Base-by-base conservation (phyloP, 2,888 invertebrate genomes). In the Phaedon cochleariae region DNA sequence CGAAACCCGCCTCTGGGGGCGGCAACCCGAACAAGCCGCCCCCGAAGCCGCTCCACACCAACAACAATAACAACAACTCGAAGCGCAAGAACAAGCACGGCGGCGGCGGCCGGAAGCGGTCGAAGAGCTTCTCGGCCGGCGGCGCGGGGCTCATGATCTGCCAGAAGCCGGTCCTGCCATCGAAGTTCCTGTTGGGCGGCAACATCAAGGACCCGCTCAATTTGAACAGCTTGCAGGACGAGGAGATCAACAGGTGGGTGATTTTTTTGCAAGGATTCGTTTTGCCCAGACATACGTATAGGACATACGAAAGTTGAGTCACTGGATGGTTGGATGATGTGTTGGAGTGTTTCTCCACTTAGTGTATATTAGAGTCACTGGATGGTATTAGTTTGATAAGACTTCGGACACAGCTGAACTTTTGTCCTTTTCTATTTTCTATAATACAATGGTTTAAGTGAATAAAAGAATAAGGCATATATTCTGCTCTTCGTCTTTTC, bases 181-280 rank as follows among this genome's bases (percentile, higher is more conserved):
- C 95, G 0, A 96, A 96, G 83, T 97, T 98, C 84, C 85, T 96
- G 3, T 87, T 97, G 1, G 98, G 97, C 49, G 98, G 97, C 7
- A 97, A 96, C 83, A 97, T 97, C 73, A 92, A 92, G 73, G 98
- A 98, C 86, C 98, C 97, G 0, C 84, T 98, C 51, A 98, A 98
- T 85, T 84, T 98, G 67, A 96, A 95, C 79, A 96, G 96, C 79
- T 87, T 98, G 76, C 94, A 92, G 83, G 91, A 93, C 81, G 92
- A 92, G 80, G 91, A 91, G 74, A 86, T 90, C 18, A 73, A 73
- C 49, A 69, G 67, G 71, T 69, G 20, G 48, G 58, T 49, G 18
- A 15, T 59, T 59, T 49, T 49, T 49, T n/a, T n/a, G n/a, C n/a
- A n/a, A n/a, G n/a, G n/a, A n/a, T n/a, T n/a, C n/a, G n/a, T n/a